Evolutionary conservation across 2,888 invertebrate genomes (phyloP).

Genomic region (Salpingus planirostris): DNA sequence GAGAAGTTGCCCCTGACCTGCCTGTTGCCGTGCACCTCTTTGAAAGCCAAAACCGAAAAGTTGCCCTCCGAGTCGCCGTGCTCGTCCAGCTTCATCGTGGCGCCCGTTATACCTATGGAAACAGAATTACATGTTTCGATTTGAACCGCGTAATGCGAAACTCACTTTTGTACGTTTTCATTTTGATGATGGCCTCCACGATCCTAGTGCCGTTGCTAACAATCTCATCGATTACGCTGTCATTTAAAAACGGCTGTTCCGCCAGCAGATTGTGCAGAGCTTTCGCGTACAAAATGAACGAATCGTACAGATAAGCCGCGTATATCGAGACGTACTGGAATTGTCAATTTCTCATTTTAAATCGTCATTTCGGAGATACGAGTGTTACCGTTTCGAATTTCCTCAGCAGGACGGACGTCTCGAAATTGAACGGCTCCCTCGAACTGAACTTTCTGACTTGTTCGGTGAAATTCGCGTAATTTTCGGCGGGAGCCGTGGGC

Average conservation of each 20-base stretch:
- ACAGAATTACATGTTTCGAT: conserved; percentile 4
- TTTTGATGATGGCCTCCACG: conserved; percentile 75
- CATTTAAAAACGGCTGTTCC: conserved; percentile 48
- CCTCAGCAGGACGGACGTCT: conserved; percentile 52
- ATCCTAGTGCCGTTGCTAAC: conserved; percentile 81
- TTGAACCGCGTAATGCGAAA: conserved; percentile 20
- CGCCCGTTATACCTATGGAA: conserved; percentile 80
- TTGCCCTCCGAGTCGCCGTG: conserved; percentile 96
- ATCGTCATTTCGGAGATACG: too few relatives aligned
- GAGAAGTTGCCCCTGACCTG: conserved; percentile 50
- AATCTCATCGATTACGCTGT: conserved; percentile 55
- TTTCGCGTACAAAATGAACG: conserved; percentile 81
- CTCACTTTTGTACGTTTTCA: conserved; percentile 81
- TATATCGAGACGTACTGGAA: conserved; percentile 74
- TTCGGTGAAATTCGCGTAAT: conserved; percentile 68
- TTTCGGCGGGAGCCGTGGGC: conserved; percentile 69
- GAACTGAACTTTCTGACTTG: conserved; percentile 72
- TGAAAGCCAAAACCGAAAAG: conserved; percentile 85
- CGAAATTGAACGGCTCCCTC: conserved; percentile 73
- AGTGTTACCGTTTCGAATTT: conserved; percentile 26
- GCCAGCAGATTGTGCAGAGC: conserved; percentile 63
- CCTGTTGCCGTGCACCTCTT: conserved; percentile 34
- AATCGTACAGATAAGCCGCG: conserved; percentile 92
- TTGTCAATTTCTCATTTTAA: not conserved
- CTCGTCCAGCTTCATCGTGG: conserved; percentile 82